A percentile compares a stretch with the other conserved stretches of the same genome.
phyloP scores from a whole-genome alignment of 2,113 vertebrate species.

The Misgurnus anguillicaudatus region DNA sequence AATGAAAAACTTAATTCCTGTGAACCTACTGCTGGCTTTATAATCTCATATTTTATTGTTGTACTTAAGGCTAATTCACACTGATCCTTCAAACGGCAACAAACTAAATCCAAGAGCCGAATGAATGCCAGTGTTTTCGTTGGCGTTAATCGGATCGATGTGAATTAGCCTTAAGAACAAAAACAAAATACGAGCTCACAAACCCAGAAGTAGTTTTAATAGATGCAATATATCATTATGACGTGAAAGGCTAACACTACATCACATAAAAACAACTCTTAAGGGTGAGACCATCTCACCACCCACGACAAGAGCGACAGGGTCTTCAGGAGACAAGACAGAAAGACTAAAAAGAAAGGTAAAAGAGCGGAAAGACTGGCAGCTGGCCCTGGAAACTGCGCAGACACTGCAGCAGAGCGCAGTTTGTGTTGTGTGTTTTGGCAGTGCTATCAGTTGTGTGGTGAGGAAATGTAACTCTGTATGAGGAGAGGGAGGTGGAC shows the following conservation, averaged over 20 bases:
- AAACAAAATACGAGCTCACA: too few species aligned
- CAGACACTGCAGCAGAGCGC: background rate
- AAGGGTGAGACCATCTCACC: conserved; percentile 32
- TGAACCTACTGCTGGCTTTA: too few species aligned
- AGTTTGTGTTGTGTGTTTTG: conserved; percentile 23
- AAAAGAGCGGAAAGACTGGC: conserved; percentile 27
- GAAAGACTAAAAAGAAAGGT: background rate
- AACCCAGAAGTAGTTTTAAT: too few species aligned
- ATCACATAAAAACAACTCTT: conserved; percentile 41
- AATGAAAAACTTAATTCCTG: too few species aligned
- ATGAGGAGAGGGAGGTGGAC: conserved; percentile 60
- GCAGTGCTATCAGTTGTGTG: conserved; percentile 11
- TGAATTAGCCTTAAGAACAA: too few species aligned
- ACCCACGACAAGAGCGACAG: conserved; percentile 30
- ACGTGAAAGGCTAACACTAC: conserved; percentile 5
- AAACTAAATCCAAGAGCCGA: too few species aligned
- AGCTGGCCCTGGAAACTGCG: conserved; percentile 7
- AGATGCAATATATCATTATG: too few species aligned
- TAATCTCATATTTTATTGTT: too few species aligned
- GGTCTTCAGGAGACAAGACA: conserved; percentile 17
- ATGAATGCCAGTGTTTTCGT: too few species aligned
- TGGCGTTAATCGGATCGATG: too few species aligned
- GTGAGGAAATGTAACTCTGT: conserved; percentile 60
- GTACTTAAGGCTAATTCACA: too few species aligned
- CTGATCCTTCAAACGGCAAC: too few species aligned